Evolutionary conservation across 1,140 invertebrate genomes (phyloP), one percentile per base, ranked within the genome.

Genomic region (Drosophila virilis): DNA sequence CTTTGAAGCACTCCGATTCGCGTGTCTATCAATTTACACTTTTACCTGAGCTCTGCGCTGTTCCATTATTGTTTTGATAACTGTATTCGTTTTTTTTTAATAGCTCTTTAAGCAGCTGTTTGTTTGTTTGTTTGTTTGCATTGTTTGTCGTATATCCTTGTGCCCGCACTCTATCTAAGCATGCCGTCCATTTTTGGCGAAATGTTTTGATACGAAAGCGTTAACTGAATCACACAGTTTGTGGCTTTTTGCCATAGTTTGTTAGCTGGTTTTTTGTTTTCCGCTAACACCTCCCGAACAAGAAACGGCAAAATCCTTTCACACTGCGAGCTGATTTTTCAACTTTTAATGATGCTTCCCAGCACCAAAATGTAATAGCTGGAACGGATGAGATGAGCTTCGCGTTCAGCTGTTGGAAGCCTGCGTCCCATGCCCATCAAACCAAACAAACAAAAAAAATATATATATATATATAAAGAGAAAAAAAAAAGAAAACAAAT

Each of bases 331-430:
- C 75, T 73, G 83, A 79, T 86, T 79, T 83, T 86, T 88, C 79
- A 88, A 86, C 72, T 88, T 86, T 86, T 88, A 88, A 86, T 88
- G 83, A 88, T 88, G 83, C 81, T 82, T 76, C 66, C 71, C 66
- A 28, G 22, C 67, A 68, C 66, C 66, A 65, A 60, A 68, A 50
- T 74, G 77, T 65, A 71, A 74, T 64, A 59, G 66, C 55, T 54
- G 51, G 33, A 35, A 37, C 51, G 33, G 33, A 54, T 54, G 28
- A 28, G 12, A 7, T 35, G 33, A 12, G 48, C 5, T n/a, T 8
- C 42, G n/a, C 42, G 12, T 6, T 43, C 3, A n/a, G 13, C 42
- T 45, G 22, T 3, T 22, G 3, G 22, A 22, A 22, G 22, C 22
- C 22, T 3, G 22, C 22, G 22, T 22, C 22, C 22, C 22, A 22